These are phyloP conservation scores for Palythoa heliodiscus DNA, from an alignment of 92 coral and sea anemone species.

Conservation along the genomic window DNA sequence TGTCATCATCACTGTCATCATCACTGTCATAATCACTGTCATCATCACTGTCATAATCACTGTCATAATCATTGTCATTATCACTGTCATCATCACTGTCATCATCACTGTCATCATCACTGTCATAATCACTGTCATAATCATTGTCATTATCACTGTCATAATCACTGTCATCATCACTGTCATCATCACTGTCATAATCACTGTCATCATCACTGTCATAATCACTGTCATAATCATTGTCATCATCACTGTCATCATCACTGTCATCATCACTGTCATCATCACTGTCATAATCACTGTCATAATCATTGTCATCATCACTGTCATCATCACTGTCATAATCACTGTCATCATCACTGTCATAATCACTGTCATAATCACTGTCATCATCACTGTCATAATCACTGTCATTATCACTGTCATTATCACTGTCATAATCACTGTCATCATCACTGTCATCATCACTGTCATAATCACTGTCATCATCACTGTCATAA, in stretches of 20 bases:
- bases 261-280: neutral
- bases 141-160: neutral
- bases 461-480: neutral
- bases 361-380: too few species aligned
- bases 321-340: too few species aligned
- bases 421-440: neutral
- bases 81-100: neutral
- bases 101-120: neutral
- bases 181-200: neutral
- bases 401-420: too few species aligned
- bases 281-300: neutral
- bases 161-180: neutral
- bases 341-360: too few species aligned
- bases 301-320: too few species aligned
- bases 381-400: too few species aligned
- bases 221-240: too few species aligned
- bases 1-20: neutral
- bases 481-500: neutral
- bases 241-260: neutral
- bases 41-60: neutral
- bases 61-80: neutral
- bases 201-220: neutral
- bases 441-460: neutral
- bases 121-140: neutral
- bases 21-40: neutral